Base-by-base conservation (phyloP, 1,140 invertebrate species). In the Drosophila bifasciata region DNA sequence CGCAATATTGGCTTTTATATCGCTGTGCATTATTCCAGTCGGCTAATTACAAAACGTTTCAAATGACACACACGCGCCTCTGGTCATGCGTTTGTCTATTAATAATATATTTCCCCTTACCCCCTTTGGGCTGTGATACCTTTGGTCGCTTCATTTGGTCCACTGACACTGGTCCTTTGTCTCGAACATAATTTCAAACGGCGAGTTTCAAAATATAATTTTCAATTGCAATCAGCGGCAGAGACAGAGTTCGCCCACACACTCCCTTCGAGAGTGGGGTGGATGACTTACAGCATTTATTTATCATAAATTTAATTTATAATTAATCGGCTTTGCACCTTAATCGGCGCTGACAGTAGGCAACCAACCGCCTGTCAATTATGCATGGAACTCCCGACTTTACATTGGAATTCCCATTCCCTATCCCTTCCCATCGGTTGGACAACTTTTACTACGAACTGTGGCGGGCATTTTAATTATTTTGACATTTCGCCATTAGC, bases 401-500 rank as follows among this genome's bases (percentile, higher is more conserved):
- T n/a, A 36, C 52, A 55, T 51, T 45, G 36, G 55, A 68, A 64
- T 67, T 55, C 25, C 25, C 52, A 55, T 41, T 44, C 13, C 13
- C 5, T 36, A 41, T 5, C 32, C n/a, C n/a, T 17, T 58, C 51
- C 50, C 68, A 41, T 57, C 44, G 23, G 57, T 9, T 17, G 48
- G 8, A 59, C 28, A 66, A 49, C 46, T 49, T 57, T 67, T 52
- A 43, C 64, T 57, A 59, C 40, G 50, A 56, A 41, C 36, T 67
- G 77, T 53, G 59, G 60, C 21, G 55, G 64, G 43, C 51, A 66
- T 83, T 86, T 86, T 88, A 86, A 88, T 86, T 86, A 88, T 83
- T 86, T 88, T 86, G 83, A 86, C 83, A 88, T 88, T 83, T 86
- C 63, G 74, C 83, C 83, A 83, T 88, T 86, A 83, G 83, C 83